phyloP scores from a whole-genome alignment of 2,888 invertebrate genomes.

The Atrina japonica region DNA sequence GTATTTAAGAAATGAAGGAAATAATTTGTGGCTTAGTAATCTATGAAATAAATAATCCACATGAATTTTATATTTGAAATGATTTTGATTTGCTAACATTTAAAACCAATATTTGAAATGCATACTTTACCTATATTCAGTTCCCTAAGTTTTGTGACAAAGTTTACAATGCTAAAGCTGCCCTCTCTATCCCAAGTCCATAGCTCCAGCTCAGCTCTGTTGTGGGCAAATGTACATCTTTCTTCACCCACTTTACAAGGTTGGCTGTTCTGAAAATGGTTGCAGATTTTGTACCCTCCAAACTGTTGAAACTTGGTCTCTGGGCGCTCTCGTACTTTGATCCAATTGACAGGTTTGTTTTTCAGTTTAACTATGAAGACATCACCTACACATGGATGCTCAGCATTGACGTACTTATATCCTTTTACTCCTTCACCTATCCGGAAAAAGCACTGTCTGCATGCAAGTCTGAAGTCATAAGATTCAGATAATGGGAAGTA shows the following conservation, averaged over 20 bases:
- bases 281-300: conserved; percentile 68
- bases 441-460: conserved; percentile 68
- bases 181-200: conserved; percentile 72
- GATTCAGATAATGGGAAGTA: conserved; percentile 58
- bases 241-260: conserved; percentile 69
- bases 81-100: too few relatives aligned
- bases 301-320: conserved; percentile 49
- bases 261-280: conserved; percentile 59
- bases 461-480: conserved; percentile 71
- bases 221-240: conserved; percentile 71
- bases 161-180: conserved; percentile 59
- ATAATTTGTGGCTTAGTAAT: too few relatives aligned
- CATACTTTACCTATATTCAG: conserved; percentile 56
- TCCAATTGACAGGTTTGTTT: conserved; percentile 61
- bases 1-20: too few relatives aligned
- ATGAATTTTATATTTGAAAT: too few relatives aligned
- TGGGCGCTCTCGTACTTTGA: conserved; percentile 68
- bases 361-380: conserved; percentile 60
- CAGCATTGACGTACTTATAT: conserved; percentile 48
- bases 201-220: conserved; percentile 61
- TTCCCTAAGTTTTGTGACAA: conserved; percentile 58
- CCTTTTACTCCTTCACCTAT: conserved; percentile 69
- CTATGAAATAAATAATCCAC: too few relatives aligned
- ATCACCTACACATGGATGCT: conserved; percentile 65
- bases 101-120: too few relatives aligned